Conservation (phyloP, 2,113 vertebrate species). For the Acanthochromis polyacanthus region DNA sequence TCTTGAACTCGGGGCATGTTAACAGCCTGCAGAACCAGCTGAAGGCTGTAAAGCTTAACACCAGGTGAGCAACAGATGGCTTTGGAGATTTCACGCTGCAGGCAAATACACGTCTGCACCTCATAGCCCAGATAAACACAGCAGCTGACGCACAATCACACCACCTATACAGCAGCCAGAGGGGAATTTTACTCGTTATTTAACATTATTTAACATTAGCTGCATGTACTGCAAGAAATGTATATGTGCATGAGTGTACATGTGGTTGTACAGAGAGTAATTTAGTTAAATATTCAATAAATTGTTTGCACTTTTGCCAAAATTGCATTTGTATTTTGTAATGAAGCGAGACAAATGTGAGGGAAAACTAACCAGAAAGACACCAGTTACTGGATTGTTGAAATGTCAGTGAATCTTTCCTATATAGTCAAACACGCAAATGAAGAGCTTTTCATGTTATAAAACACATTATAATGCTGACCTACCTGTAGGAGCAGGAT, state of each 20-base stretch:
- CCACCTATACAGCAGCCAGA: not conserved
- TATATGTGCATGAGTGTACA: not conserved
- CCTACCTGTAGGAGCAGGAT: slow-evolving; percentile 58
- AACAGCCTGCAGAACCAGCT: slow-evolving; percentile 34
- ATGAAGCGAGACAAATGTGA: too few relatives aligned
- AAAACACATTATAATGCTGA: not conserved
- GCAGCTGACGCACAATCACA: not conserved
- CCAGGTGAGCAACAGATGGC: slow-evolving; percentile 59
- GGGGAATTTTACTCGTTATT: not conserved
- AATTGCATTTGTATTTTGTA: not conserved
- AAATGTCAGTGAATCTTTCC: too few relatives aligned
- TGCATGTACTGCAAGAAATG: not conserved
- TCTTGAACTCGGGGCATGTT: not conserved
- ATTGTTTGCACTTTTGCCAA: not conserved
- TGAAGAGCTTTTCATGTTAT: not conserved
- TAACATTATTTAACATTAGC: not conserved
- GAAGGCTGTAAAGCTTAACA: slow-evolving; percentile 51
- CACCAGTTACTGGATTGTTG: too few relatives aligned
- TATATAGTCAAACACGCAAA: not conserved
- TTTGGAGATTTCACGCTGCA: slow-evolving; percentile 62
- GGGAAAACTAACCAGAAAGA: too few relatives aligned
- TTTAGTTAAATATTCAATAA: too few relatives aligned
- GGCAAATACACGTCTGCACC: slow-evolving; percentile 5
- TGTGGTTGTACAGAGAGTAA: not conserved
- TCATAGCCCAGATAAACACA: slow-evolving; percentile 25